Evolutionary conservation across 92 coral and sea anemone genomes (phyloP).

Genomic region (Phenganax marumi): DNA sequence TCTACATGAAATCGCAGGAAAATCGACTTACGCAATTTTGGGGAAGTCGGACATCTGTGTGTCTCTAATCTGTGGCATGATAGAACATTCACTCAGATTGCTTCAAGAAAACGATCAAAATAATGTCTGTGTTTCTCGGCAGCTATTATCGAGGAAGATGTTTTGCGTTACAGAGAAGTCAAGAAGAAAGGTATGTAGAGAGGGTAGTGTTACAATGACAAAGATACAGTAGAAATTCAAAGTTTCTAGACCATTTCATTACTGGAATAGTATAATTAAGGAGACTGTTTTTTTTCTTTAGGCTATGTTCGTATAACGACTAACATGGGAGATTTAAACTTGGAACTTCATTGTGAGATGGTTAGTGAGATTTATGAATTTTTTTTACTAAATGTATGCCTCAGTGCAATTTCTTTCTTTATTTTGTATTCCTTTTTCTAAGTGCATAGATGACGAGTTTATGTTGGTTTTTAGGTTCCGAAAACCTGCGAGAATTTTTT

Average conservation of each 20-base stretch:
- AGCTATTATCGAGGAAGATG: conserved; percentile 88
- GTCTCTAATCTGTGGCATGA: too few relatives aligned
- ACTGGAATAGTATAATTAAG: background rate
- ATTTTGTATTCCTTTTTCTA: background rate
- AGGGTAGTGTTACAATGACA: background rate
- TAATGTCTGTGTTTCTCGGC: background rate
- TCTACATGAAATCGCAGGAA: too few relatives aligned
- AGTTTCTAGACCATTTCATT: background rate
- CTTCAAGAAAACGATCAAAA: background rate
- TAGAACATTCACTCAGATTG: background rate
- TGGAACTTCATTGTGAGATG: conserved; percentile 97
- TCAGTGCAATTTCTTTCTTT: background rate
- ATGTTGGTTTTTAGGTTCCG: conserved; percentile 65
- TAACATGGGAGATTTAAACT: conserved; percentile 83
- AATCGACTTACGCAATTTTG: too few relatives aligned
- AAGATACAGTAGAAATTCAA: background rate
- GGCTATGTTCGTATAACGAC: conserved; percentile 97
- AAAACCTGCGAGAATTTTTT: conserved; percentile 96
- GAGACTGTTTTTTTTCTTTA: background rate
- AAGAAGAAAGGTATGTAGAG: conserved; percentile 80
- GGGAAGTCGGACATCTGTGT: too few relatives aligned
- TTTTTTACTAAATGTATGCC: background rate
- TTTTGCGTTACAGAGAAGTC: conserved; percentile 87
- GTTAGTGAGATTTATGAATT: conserved; percentile 41
- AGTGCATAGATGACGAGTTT: background rate